Evolutionary conservation across 2,113 vertebrate genomes (phyloP).

Genomic region (Pomatostomus ruficeps): DNA sequence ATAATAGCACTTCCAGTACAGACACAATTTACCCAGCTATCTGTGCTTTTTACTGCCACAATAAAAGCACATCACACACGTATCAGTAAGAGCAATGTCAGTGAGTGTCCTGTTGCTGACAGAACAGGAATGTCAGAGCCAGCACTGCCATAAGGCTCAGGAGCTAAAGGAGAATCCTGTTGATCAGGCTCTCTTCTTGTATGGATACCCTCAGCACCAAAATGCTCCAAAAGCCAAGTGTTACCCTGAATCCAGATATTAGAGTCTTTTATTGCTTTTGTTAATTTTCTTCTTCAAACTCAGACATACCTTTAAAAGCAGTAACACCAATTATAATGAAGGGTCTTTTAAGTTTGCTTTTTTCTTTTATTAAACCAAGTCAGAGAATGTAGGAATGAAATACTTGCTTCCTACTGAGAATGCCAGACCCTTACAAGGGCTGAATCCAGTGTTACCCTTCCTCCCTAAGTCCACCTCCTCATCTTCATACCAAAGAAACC

Average conservation of each 20-base stretch:
- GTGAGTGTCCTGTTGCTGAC: not conserved
- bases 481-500: not conserved
- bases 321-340: not conserved
- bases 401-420: not conserved
- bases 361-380: not conserved
- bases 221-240: not conserved
- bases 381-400: not conserved
- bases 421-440: not conserved
- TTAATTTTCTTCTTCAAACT: not conserved
- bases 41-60: not conserved
- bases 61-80: not conserved
- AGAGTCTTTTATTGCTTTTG: not conserved
- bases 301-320: not conserved
- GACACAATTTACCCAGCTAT: not conserved
- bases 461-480: not conserved
- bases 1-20: not conserved
- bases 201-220: accelerated
- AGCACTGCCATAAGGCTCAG: not conserved
- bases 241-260: not conserved
- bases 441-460: accelerated
- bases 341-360: too few species aligned
- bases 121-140: not conserved
- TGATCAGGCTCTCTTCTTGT: not conserved
- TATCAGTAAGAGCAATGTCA: not conserved
- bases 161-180: not conserved